phyloP scores from a whole-genome alignment of 2,113 vertebrate genomes.

The Aptenodytes forsteri region DNA sequence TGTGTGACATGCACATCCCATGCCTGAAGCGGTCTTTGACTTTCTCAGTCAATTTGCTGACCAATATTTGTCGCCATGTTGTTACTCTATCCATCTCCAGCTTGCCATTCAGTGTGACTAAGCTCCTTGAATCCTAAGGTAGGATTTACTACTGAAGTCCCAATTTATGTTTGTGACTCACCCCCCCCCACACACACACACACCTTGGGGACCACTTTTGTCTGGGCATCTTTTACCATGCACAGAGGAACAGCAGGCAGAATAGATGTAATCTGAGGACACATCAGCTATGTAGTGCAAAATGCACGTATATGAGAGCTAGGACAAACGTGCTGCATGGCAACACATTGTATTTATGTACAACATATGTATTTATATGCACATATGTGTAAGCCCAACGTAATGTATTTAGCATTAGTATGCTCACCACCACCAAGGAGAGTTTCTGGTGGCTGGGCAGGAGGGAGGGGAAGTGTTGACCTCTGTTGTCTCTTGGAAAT shows the following conservation, averaged over 20 bases:
- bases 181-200: not conserved
- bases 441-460: not conserved
- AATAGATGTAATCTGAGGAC: not conserved
- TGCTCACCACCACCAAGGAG: not conserved
- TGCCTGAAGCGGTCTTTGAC: not conserved
- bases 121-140: not conserved
- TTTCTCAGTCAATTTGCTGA: not conserved
- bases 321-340: not conserved
- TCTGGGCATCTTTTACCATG: not conserved
- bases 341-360: not conserved
- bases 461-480: not conserved
- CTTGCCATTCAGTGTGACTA: not conserved
- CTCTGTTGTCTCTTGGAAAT: not conserved
- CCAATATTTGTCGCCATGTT: not conserved
- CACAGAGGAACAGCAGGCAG: not conserved
- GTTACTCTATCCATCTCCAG: not conserved
- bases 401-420: not conserved
- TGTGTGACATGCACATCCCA: not conserved
- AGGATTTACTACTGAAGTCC: not conserved
- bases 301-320: not conserved
- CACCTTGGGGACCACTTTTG: not conserved
- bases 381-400: not conserved
- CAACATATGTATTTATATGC: not conserved
- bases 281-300: not conserved
- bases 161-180: not conserved